Evolutionary conservation across 2,888 invertebrate genomes (phyloP).

Genomic region (Nipponacmea schrenckii): DNA sequence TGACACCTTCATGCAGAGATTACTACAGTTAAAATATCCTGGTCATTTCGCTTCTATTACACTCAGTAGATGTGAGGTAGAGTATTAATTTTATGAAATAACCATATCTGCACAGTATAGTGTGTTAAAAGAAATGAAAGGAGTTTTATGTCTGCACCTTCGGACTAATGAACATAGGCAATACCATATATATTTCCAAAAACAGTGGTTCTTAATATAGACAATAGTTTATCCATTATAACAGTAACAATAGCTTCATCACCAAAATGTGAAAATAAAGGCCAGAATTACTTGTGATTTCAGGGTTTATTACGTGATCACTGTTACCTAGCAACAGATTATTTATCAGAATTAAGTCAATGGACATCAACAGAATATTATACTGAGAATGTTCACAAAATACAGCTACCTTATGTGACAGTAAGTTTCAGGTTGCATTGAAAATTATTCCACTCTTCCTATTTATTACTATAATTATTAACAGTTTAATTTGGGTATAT

Average conservation of each 20-base stretch:
- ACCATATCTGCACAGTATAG: too few relatives aligned
- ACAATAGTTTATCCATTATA: too few relatives aligned
- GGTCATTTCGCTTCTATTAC: conserved; percentile 89
- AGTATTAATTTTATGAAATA: too few relatives aligned
- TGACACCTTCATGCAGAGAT: conserved; percentile 83
- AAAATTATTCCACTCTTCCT: too few relatives aligned
- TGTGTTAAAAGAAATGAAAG: too few relatives aligned
- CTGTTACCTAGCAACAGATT: conserved; percentile 82
- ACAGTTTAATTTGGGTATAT: not conserved
- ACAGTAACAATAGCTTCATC: too few relatives aligned
- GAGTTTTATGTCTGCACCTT: too few relatives aligned
- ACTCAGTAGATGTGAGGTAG: conserved; percentile 82
- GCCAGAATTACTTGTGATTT: too few relatives aligned
- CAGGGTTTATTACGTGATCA: conserved; percentile 84
- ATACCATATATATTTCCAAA: too few relatives aligned
- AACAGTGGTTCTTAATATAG: too few relatives aligned
- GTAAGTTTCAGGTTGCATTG: conserved; percentile 43
- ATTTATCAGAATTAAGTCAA: conserved; percentile 80
- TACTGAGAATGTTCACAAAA: conserved; percentile 82
- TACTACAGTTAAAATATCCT: conserved; percentile 92
- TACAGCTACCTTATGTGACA: conserved; percentile 84
- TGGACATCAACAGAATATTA: conserved; percentile 84
- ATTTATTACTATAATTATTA: not conserved
- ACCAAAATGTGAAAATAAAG: too few relatives aligned
- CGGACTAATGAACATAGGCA: too few relatives aligned